These are phyloP conservation scores for Takifugu bimaculatus DNA, from an alignment of 2,113 vertebrate genomes.

Conservation along the genomic window DNA sequence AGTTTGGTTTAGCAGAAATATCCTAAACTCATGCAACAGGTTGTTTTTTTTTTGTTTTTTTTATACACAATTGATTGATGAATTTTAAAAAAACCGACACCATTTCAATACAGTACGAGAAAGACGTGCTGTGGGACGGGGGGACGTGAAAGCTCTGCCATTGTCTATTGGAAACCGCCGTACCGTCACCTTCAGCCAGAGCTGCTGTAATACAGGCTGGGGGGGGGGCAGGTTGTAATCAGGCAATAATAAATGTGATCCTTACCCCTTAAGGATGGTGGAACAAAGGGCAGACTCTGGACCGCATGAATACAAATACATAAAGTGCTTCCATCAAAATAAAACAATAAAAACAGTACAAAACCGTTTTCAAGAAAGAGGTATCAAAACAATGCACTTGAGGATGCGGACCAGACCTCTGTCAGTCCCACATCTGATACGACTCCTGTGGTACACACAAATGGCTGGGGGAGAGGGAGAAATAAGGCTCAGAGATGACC, in stretches of 20 bases:
- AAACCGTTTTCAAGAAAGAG: constrained; percentile 56
- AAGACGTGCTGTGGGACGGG: constrained; percentile 59
- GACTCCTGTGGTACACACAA: constrained; percentile 43
- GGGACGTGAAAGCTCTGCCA: constrained; percentile 17
- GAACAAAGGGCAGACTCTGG: constrained; percentile 48
- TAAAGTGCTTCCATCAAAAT: constrained; percentile 77
- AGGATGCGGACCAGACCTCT: constrained; percentile 44
- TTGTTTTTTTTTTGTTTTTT: no score
- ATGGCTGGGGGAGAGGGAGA: constrained; percentile 24
- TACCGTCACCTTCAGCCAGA: constrained; percentile 35
- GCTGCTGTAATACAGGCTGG: constrained; percentile 29
- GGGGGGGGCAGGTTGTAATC: constrained; percentile 14
- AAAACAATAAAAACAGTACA: constrained; percentile 64
- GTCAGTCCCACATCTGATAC: constrained; percentile 35
- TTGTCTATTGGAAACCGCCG: no score
- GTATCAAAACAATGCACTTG: constrained; percentile 72
- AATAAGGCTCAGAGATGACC: constrained; percentile 36
- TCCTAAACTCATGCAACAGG: constrained; percentile 58
- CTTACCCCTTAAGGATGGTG: constrained; percentile 45
- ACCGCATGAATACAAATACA: constrained; percentile 68
- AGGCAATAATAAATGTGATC: constrained; percentile 36
- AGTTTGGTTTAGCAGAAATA: constrained; percentile 40
- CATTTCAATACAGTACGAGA: constrained; percentile 55
- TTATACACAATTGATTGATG: constrained; percentile 1
- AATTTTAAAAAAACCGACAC: constrained; percentile 35